Percentiles rank a stretch among this genome's conserved stretches.
These are phyloP conservation scores for Globodera ellingtonae DNA, from an alignment of 1,140 invertebrate species.

Conservation along the genomic window DNA sequence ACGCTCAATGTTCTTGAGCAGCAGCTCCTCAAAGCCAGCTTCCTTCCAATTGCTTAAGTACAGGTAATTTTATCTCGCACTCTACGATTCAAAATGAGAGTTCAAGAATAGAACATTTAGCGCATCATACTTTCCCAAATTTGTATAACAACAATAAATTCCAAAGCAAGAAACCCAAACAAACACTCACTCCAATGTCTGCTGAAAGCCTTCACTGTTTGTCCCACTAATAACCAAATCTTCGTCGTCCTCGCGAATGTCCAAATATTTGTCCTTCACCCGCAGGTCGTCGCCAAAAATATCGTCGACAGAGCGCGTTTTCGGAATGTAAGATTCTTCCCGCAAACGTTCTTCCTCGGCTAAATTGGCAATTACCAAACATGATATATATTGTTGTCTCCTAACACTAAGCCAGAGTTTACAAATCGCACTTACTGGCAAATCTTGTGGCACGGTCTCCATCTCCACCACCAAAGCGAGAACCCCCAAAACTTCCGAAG, in stretches of 20 bases:
- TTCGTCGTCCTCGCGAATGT: slow-evolving; percentile 40
- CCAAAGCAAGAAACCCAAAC: not conserved
- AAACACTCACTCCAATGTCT: slow-evolving; percentile 10
- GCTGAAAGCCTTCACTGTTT: slow-evolving; percentile 10
- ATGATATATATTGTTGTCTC: too few species aligned
- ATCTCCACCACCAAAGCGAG: too few species aligned
- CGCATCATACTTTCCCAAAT: too few species aligned
- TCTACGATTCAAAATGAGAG: not conserved
- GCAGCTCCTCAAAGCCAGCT: slow-evolving; percentile 24
- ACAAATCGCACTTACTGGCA: too few species aligned
- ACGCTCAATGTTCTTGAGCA: slow-evolving; percentile 35
- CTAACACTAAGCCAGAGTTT: too few species aligned
- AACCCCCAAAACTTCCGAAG: too few species aligned
- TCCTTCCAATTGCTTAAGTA: slow-evolving; percentile 38
- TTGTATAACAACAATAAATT: too few species aligned
- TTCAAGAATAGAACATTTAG: too few species aligned
- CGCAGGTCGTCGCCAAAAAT: slow-evolving; percentile 34
- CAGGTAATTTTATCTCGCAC: not conserved
- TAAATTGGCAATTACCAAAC: not conserved
- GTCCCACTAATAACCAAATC: slow-evolving; percentile 31
- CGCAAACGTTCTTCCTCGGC: slow-evolving; percentile 27
- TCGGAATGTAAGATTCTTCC: slow-evolving; percentile 24
- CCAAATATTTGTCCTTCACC: slow-evolving; percentile 25
- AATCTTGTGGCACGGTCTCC: too few species aligned
- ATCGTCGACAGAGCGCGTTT: slow-evolving; percentile 24